phyloP scores from a whole-genome alignment of 2,797 vertebrate genomes.

The Momotus momota region DNA sequence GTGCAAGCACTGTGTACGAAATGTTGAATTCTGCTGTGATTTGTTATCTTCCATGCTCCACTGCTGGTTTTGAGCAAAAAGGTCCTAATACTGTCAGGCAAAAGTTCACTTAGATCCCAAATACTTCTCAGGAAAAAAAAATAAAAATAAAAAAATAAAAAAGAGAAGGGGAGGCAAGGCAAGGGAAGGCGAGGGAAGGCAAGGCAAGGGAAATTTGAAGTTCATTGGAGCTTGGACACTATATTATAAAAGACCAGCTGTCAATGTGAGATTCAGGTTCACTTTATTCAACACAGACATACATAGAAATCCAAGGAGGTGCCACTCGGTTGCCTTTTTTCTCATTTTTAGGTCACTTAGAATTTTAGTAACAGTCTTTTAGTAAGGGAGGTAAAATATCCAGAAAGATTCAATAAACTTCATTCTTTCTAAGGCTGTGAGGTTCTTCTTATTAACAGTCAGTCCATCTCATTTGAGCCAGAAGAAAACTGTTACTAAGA shows the following conservation, averaged over 20 bases:
- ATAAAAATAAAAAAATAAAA: too few relatives aligned
- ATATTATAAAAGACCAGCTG: not conserved
- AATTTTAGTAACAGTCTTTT: not conserved
- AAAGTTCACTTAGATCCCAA: not conserved
- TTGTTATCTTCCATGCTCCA: not conserved
- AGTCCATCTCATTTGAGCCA: not conserved
- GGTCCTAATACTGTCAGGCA: not conserved
- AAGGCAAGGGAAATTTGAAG: not conserved
- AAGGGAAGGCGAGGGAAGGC: too few relatives aligned
- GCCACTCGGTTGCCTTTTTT: not conserved
- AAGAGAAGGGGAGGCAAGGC: not conserved
- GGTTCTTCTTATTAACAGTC: not conserved
- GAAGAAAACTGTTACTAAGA: not conserved
- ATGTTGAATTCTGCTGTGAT: not conserved
- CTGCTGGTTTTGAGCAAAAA: not conserved
- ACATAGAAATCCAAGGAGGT: not conserved
- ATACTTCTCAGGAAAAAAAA: not conserved
- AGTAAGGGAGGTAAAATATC: not conserved
- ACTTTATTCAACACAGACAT: not conserved
- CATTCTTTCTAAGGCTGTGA: not conserved
- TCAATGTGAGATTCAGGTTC: not conserved
- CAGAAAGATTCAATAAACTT: not conserved
- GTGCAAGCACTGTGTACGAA: not conserved
- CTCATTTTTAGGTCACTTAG: not conserved
- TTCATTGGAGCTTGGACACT: not conserved